phyloP scores from a whole-genome alignment of 2,113 vertebrate genomes.

The Terrapene triunguis region DNA sequence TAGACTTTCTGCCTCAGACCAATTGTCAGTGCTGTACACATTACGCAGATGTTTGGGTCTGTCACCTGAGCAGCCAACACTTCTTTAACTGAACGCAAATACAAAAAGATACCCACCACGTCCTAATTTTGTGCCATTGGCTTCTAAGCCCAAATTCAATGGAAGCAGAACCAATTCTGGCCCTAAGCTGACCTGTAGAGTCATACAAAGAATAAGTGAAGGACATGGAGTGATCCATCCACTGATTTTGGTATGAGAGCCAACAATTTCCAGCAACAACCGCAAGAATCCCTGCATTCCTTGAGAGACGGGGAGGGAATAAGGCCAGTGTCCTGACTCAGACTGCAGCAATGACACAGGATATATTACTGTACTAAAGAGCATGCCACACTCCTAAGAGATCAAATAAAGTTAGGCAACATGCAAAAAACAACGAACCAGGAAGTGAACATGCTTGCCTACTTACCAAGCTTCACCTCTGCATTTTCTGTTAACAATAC shows the following conservation, averaged over 20 bases:
- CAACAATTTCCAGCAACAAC: neutral
- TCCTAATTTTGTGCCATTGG: neutral
- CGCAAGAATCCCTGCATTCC: neutral
- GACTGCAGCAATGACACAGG: neutral
- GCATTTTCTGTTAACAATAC: constrained; percentile 98
- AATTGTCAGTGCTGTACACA: neutral
- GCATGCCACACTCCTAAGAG: neutral
- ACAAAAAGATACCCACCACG: neutral
- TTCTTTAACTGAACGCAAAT: constrained; percentile 48
- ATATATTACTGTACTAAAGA: neutral
- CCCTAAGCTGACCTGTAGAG: neutral
- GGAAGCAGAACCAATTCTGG: neutral
- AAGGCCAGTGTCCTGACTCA: neutral
- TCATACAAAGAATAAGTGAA: neutral
- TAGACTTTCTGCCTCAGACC: neutral
- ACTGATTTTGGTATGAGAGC: neutral
- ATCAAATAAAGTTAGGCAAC: neutral
- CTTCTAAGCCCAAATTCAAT: neutral
- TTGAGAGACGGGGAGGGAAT: neutral
- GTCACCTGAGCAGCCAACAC: constrained; percentile 26
- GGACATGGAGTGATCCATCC: neutral
- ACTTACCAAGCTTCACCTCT: constrained; percentile 96
- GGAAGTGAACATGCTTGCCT: neutral
- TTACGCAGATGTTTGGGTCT: neutral
- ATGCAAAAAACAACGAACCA: constrained; percentile 1